These are phyloP conservation scores for Canis aureus DNA, from an alignment of 2,113 vertebrate genomes.

Conservation along the genomic window DNA sequence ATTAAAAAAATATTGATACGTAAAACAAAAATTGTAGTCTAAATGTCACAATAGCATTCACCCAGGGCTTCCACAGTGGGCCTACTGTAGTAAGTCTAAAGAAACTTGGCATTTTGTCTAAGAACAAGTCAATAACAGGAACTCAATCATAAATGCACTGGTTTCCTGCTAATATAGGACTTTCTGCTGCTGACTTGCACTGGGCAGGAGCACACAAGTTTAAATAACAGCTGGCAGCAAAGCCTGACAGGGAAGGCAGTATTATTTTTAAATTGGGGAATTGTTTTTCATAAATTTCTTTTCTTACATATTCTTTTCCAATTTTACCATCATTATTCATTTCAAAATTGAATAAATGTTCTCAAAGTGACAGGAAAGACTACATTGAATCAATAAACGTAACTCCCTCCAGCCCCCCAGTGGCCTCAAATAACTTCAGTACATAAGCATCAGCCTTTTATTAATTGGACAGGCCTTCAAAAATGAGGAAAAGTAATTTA, in stretches of 20 bases:
- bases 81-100: conserved; percentile 79
- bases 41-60: conserved; percentile 66
- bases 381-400: conserved; percentile 58
- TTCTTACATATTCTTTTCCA: conserved; percentile 74
- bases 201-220: conserved; percentile 76
- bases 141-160: conserved; percentile 94
- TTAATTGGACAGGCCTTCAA: conserved; percentile 75
- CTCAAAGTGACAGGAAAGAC: conserved; percentile 72
- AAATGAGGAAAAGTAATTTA: conserved; percentile 74
- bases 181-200: conserved; percentile 86
- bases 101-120: conserved; percentile 83
- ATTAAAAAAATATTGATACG: conserved; percentile 40
- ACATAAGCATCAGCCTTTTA: conserved; percentile 47
- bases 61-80: conserved; percentile 77
- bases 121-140: conserved; percentile 95
- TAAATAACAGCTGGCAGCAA: conserved; percentile 85
- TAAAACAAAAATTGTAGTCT: conserved; percentile 63
- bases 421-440: conserved; percentile 47
- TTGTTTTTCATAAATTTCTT: conserved; percentile 77
- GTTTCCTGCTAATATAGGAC: conserved; percentile 89
- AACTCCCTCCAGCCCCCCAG: neutral
- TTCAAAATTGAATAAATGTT: conserved; percentile 74
- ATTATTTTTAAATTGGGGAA: conserved; percentile 73
- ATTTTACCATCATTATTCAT: conserved; percentile 81
- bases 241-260: conserved; percentile 56